Base-by-base conservation (phyloP, 35 echinoderm and acorn worm species). In the Patiria miniata region DNA sequence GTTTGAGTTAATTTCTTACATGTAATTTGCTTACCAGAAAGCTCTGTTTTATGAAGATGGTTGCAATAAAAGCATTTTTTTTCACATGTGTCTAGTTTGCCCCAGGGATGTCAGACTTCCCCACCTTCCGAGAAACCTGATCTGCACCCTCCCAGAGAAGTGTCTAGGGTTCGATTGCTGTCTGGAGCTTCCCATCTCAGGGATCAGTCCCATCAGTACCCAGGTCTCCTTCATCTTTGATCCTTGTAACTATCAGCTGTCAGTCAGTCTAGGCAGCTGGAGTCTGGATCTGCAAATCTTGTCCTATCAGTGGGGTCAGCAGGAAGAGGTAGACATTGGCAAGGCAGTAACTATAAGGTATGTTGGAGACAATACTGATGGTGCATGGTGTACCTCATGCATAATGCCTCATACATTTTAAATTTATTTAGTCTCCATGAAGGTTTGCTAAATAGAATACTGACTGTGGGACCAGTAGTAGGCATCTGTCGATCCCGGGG, bases 91-190 rank as follows among this genome's bases (percentile, higher is more conserved):
- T 33, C 8, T 52, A 83, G 81, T 33, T 34, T 83, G 81, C 36
- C 53, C 81, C 28, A 37, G 29, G 12, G 57, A 32, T 21, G 57
- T 60, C 36, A 83, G 14, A 39, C 53, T 83, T 58, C 81, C 81
- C 1, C 28, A 37, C 12, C 81, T 83, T 15, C 81, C 51, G 4
- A 57, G 14, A n/a, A 36, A 83, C 51, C 52, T 83, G 21, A 29
- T 83, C 0, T 83, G 81, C 34, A 83, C 81, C 21, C 54, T 58
- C 29, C 54, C 28, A 8, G 81, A 83, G 54, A 59, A 59, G 30
- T 83, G 81, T 40, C 81, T 83, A n/a, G 81, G 81, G 36, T 83
- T 83, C 37, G 81, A 83, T 58, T 83, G 81, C 54, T 83, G 81
- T 83, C 36, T 83, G 0, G 81, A 83, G 33, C 55, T 83, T 19